A percentile compares a stretch with the other conserved stretches of the same genome.
phyloP scores from a whole-genome alignment of 1,140 invertebrate genomes.

The Sycobia sp. region DNA sequence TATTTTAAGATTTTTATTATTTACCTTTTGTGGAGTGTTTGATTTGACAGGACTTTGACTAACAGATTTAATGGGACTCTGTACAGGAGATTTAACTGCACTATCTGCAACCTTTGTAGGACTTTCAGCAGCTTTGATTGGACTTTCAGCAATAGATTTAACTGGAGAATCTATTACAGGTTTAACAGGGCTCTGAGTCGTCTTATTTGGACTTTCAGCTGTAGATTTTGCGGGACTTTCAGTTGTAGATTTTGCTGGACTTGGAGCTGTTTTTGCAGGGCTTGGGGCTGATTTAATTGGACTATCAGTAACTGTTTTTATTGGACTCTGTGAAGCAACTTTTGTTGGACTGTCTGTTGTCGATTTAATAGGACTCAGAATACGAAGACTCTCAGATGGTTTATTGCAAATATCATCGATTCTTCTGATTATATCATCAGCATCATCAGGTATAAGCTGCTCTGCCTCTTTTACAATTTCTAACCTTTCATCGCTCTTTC shows the following conservation, averaged over 20 bases:
- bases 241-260: constrained; percentile 11
- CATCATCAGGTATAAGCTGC: constrained; percentile 25
- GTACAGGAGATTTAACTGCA: constrained; percentile 9
- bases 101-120: background rate
- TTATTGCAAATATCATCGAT: constrained; percentile 32
- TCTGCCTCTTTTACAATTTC: constrained; percentile 35
- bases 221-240: constrained; percentile 14
- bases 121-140: constrained; percentile 19
- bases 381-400: constrained; percentile 17
- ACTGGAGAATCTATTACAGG: background rate
- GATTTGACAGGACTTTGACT: constrained; percentile 10
- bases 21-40: constrained; percentile 7
- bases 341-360: constrained; percentile 7
- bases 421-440: constrained; percentile 36
- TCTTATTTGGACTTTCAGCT: background rate
- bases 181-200: constrained; percentile 10
- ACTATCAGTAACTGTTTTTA: constrained; percentile 25
- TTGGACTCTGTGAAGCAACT: constrained; percentile 4
- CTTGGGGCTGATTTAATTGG: constrained; percentile 22
- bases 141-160: constrained; percentile 4
- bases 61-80: background rate
- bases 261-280: background rate
- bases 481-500: constrained; percentile 1
- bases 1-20: too few relatives aligned
- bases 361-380: constrained; percentile 25